A percentile compares a stretch with the other conserved stretches of the same genome.
Evolutionary conservation across 23 tunicate species (phyloP).

Genomic region (Ciona savignyi): DNA sequence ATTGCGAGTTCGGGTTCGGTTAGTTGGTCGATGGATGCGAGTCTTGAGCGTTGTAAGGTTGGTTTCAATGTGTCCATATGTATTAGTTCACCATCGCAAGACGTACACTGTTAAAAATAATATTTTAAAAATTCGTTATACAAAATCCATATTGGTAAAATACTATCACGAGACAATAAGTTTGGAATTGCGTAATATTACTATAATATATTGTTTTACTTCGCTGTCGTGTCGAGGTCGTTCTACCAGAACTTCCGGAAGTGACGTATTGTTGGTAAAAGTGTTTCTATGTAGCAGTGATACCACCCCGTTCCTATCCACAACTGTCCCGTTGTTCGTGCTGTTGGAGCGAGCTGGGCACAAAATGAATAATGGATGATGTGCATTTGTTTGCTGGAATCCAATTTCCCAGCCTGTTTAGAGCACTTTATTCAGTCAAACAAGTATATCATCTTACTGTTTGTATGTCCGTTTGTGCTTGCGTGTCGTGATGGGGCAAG

Average conservation of each 20-base stretch:
- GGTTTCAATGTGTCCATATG: slow-evolving; percentile 66
- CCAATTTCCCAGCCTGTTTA: background rate
- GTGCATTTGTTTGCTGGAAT: background rate
- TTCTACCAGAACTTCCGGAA: slow-evolving; percentile 64
- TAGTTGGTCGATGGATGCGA: slow-evolving; percentile 63
- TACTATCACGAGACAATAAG: too few species aligned
- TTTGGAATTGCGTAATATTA: too few species aligned
- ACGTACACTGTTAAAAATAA: slow-evolving; percentile 11
- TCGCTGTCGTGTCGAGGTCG: slow-evolving; percentile 35
- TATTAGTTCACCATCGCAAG: slow-evolving; percentile 22
- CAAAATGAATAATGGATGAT: background rate
- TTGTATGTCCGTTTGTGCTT: background rate
- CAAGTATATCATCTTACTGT: background rate
- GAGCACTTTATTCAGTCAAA: too few species aligned
- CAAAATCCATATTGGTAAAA: background rate
- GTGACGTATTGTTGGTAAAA: background rate
- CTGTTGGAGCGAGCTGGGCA: background rate
- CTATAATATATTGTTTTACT: background rate
- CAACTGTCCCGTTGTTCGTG: slow-evolving; percentile 38
- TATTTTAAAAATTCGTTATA: background rate
- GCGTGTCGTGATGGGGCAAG: background rate
- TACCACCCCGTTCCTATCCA: slow-evolving; percentile 77
- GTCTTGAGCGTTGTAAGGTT: slow-evolving; percentile 34
- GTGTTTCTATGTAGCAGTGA: slow-evolving; percentile 16
- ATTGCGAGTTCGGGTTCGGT: slow-evolving; percentile 71